Percentiles rank a stretch among this genome's conserved stretches.
Evolutionary conservation across 92 coral and sea anemone species (phyloP).

Genomic region (Nematostella vectensis): DNA sequence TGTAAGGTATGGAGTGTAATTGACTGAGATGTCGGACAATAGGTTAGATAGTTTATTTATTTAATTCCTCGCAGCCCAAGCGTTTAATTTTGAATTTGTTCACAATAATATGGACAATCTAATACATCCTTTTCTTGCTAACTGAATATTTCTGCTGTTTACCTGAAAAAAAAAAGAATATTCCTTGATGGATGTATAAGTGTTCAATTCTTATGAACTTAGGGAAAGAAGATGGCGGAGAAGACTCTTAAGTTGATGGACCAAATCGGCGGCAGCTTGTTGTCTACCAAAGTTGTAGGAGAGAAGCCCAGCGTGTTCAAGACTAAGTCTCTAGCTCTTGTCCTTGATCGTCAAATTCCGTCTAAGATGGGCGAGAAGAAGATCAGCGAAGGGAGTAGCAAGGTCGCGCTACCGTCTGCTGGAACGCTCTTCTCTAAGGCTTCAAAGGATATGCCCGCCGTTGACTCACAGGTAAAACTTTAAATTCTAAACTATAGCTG

Average conservation of each 20-base stretch:
- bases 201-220: too few species aligned
- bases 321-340: constrained; percentile 51
- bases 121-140: too few species aligned
- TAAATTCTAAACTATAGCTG: background rate
- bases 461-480: constrained; percentile 77
- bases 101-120: too few species aligned
- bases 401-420: constrained; percentile 69
- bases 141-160: too few species aligned
- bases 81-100: too few species aligned
- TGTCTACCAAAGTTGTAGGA: constrained; percentile 65
- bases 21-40: too few species aligned
- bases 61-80: too few species aligned
- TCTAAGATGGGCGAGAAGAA: constrained; percentile 79
- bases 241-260: constrained; percentile 55
- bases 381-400: constrained; percentile 59
- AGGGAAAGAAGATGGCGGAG: constrained; percentile 56
- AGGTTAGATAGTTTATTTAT: too few species aligned
- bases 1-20: too few species aligned
- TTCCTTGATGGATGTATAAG: too few species aligned
- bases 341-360: constrained; percentile 70
- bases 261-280: constrained; percentile 40
- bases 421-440: constrained; percentile 44
- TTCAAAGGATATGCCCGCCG: constrained; percentile 41
- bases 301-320: constrained; percentile 67
- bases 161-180: too few species aligned